A percentile compares a stretch with the other conserved stretches of the same genome.
Evolutionary conservation across 1,140 invertebrate genomes (phyloP).

Genomic region (Drosophila nigrodunni): DNA sequence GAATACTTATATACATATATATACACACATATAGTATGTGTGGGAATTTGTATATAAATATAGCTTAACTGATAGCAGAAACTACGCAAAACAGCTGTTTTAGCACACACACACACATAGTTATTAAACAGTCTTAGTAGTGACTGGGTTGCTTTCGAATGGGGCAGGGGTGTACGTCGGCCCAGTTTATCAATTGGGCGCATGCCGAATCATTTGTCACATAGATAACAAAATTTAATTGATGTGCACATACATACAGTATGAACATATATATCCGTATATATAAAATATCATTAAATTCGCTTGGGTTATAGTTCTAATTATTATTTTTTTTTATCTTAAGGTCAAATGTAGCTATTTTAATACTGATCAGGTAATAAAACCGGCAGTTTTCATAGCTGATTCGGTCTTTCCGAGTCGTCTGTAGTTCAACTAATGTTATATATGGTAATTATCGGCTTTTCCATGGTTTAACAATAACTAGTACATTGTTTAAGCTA

Average conservation of each 20-base stretch:
- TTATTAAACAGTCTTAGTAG: background rate
- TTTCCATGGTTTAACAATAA: too few relatives aligned
- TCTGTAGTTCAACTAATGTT: too few relatives aligned
- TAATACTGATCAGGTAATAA: too few relatives aligned
- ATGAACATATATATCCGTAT: too few relatives aligned
- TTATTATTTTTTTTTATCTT: too few relatives aligned
- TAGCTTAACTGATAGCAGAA: background rate
- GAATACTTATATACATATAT: background rate
- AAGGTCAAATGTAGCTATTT: too few relatives aligned
- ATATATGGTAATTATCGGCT: too few relatives aligned
- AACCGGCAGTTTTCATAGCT: too few relatives aligned
- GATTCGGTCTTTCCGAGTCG: too few relatives aligned
- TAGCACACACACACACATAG: background rate
- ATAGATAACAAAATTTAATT: slow-evolving; percentile 29
- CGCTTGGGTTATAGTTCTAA: too few relatives aligned
- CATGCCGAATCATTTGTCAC: slow-evolving; percentile 10
- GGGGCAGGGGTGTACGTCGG: slow-evolving; percentile 6
- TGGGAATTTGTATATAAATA: background rate
- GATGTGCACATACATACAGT: slow-evolving; percentile 11
- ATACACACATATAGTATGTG: background rate
- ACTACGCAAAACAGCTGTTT: background rate
- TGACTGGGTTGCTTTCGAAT: background rate
- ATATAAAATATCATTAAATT: too few relatives aligned
- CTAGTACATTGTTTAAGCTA: too few relatives aligned
- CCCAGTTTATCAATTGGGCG: slow-evolving; percentile 27